phyloP scores from a whole-genome alignment of 2,888 invertebrate species.

The Cepaea hortensis region DNA sequence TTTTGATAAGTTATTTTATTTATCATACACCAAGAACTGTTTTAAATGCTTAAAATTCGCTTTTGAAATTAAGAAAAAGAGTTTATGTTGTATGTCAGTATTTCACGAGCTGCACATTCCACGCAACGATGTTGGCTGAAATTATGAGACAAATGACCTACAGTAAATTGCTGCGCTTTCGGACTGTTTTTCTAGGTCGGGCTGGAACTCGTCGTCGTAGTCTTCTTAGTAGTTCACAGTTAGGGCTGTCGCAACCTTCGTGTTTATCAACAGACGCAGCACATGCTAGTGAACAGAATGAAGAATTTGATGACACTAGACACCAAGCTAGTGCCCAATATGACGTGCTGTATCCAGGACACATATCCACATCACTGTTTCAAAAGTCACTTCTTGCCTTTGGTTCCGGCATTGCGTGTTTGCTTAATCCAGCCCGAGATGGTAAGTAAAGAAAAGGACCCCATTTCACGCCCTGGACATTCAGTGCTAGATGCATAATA shows the following conservation, averaged over 20 bases:
- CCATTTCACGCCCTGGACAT: too few species aligned
- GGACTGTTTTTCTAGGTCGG: not conserved
- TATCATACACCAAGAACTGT: too few species aligned
- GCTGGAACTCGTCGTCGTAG: not conserved
- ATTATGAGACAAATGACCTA: constrained; percentile 18
- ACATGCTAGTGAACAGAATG: not conserved
- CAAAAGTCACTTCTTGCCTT: constrained; percentile 87
- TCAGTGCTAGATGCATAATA: too few species aligned
- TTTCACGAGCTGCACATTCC: not conserved
- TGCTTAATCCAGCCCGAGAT: constrained; percentile 86
- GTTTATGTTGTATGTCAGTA: too few species aligned
- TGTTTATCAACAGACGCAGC: not conserved
- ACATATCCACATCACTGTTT: constrained; percentile 78
- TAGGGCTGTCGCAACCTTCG: not conserved
- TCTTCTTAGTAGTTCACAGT: not conserved
- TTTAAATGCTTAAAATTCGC: too few species aligned
- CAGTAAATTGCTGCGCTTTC: constrained; percentile 17
- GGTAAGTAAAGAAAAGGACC: constrained; percentile 72
- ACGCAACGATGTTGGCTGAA: not conserved
- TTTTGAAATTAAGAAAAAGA: too few species aligned
- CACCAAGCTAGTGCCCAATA: constrained; percentile 34
- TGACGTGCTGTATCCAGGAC: constrained; percentile 69
- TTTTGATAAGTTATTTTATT: not conserved
- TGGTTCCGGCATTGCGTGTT: constrained; percentile 91
- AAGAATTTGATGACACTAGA: not conserved